Evolutionary conservation across 2,113 vertebrate species (phyloP).

Genomic region (Melospiza melodia): DNA sequence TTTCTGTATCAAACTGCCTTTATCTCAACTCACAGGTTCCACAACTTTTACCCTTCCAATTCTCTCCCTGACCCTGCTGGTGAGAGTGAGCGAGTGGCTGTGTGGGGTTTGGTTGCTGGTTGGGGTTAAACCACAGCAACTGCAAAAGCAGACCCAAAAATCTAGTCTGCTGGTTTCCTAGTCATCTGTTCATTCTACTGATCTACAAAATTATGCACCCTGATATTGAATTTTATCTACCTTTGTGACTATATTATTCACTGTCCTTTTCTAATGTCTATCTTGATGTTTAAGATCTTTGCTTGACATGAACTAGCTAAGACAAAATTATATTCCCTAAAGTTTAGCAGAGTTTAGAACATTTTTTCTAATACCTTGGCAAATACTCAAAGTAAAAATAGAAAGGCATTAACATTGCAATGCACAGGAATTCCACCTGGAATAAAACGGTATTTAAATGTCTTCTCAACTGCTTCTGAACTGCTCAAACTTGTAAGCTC

Average conservation of each 20-base stretch:
- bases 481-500: neutral
- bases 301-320: neutral
- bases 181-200: neutral
- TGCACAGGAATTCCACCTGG: neutral
- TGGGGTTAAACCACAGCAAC: neutral
- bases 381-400: neutral
- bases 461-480: neutral
- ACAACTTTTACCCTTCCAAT: neutral
- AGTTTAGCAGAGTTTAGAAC: neutral
- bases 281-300: neutral
- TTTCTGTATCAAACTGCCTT: neutral
- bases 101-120: neutral
- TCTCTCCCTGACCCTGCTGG: neutral
- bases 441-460: neutral
- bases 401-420: neutral
- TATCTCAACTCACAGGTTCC: neutral
- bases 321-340: neutral
- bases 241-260: neutral
- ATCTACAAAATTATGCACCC: neutral
- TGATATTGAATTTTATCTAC: neutral
- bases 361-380: neutral
- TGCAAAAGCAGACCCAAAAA: neutral
- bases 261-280: neutral
- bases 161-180: neutral
- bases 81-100: rapidly evolving